Evolutionary conservation across 37 sponge, comb jelly and placozoan species (phyloP).

Genomic region (Agelas oroides): DNA sequence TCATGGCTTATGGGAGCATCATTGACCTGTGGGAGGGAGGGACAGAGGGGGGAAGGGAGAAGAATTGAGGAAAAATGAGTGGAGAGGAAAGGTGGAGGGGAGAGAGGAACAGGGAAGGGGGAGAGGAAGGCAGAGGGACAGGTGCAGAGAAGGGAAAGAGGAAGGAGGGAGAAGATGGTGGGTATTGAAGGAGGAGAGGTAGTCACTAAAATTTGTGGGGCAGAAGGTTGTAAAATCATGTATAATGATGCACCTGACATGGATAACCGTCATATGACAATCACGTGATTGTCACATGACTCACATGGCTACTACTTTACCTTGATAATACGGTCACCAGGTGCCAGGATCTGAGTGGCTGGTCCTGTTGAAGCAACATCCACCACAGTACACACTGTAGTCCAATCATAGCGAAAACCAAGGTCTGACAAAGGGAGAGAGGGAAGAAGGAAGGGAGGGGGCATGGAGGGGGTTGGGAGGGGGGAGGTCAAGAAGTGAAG

Average conservation of each 20-base stretch:
- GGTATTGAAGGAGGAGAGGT: too few relatives aligned
- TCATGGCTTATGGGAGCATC: slow-evolving; percentile 50
- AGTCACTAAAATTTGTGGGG: too few relatives aligned
- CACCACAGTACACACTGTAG: slow-evolving; percentile 33
- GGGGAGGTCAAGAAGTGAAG: too few relatives aligned
- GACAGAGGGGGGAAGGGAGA: not conserved
- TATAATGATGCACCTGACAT: too few relatives aligned
- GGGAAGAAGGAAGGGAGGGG: too few relatives aligned
- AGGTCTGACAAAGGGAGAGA: slow-evolving; percentile 20
- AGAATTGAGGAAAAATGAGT: not conserved
- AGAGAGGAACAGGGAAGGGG: too few relatives aligned
- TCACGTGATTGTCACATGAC: not conserved
- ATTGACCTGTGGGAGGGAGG: slow-evolving; percentile 49
- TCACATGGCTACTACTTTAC: slow-evolving; percentile 3
- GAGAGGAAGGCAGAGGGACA: too few relatives aligned
- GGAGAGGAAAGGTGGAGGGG: not conserved
- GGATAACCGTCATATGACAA: not conserved
- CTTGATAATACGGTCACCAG: slow-evolving; percentile 72
- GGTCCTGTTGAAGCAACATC: slow-evolving; percentile 50
- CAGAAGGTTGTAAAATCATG: too few relatives aligned
- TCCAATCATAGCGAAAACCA: slow-evolving; percentile 71
- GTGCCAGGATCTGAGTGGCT: slow-evolving; percentile 64
- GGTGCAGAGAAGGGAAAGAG: too few relatives aligned
- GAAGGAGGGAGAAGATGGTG: too few relatives aligned
- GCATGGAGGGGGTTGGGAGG: too few relatives aligned